Percentiles rank a stretch among this genome's conserved stretches.
phyloP scores from a whole-genome alignment of 2,888 invertebrate genomes.

The Trichogramma evanescens region DNA sequence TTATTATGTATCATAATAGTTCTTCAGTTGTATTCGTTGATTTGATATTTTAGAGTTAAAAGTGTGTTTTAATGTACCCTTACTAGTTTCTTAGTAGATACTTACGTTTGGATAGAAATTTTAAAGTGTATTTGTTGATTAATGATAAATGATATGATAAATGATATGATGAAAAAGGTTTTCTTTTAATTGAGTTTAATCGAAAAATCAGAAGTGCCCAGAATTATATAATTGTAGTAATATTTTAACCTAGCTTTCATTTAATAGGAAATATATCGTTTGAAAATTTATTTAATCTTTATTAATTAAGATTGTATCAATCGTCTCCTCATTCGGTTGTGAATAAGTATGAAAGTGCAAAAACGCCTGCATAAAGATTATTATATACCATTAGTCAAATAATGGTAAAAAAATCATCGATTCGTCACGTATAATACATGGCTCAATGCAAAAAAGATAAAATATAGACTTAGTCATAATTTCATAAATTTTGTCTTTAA shows the following conservation, averaged over 20 bases:
- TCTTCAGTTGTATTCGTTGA: neutral
- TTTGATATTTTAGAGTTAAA: slow-evolving; percentile 10
- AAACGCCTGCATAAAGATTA: slow-evolving; percentile 2
- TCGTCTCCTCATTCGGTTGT: slow-evolving; percentile 44
- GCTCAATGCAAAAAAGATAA: slow-evolving; percentile 7
- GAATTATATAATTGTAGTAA: slow-evolving; percentile 8
- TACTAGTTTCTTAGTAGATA: slow-evolving; percentile 5
- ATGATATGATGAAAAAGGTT: neutral
- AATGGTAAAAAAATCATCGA: too few species aligned
- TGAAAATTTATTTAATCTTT: slow-evolving; percentile 11
- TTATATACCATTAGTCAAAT: too few species aligned
- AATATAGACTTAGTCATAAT: slow-evolving; percentile 11
- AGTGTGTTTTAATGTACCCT: neutral
- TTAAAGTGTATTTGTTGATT: too few species aligned
- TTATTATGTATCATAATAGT: neutral
- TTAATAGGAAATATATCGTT: neutral
- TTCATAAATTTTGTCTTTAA: neutral
- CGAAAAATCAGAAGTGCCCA: slow-evolving; percentile 2
- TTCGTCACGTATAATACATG: neutral
- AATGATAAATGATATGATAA: neutral
- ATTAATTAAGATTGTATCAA: slow-evolving; percentile 19
- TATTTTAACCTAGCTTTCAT: neutral
- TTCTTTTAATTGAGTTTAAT: slow-evolving; percentile 13
- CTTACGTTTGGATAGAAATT: neutral
- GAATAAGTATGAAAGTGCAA: slow-evolving; percentile 30